Evolutionary conservation across 2,888 invertebrate genomes (phyloP).

Genomic region (Caenorhabditis plicata): DNA sequence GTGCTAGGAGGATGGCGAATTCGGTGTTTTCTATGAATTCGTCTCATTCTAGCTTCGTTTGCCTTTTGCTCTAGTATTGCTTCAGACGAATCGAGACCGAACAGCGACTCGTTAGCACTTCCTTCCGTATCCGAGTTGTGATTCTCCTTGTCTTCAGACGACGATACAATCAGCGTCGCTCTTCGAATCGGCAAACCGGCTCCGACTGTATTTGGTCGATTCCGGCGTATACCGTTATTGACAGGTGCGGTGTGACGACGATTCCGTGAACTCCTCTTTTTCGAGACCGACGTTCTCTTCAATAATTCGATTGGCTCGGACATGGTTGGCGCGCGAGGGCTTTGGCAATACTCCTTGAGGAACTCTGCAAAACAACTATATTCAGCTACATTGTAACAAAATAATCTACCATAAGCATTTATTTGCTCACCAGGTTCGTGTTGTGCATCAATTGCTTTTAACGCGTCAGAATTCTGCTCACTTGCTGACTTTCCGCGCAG

Average conservation of each 20-base stretch:
- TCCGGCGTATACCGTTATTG: slow-evolving; percentile 18
- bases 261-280: slow-evolving; percentile 1
- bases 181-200: slow-evolving; percentile 23
- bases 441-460: too few species aligned
- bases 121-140: too few species aligned
- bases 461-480: slow-evolving; percentile 32
- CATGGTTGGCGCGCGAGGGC: too few species aligned
- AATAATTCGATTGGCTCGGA: slow-evolving; percentile 9
- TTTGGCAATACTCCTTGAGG: too few species aligned
- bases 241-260: slow-evolving; percentile 29
- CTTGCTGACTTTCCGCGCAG: slow-evolving; percentile 19
- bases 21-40: slow-evolving; percentile 7
- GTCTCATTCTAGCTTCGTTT: slow-evolving; percentile 10
- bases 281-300: background rate
- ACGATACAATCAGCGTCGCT: slow-evolving; percentile 1
- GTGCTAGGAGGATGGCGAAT: slow-evolving; percentile 2
- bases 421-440: too few species aligned
- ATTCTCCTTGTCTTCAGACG: slow-evolving; percentile 28
- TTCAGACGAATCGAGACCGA: slow-evolving; percentile 2
- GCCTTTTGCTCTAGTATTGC: slow-evolving; percentile 22
- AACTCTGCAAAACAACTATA: too few species aligned
- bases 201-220: slow-evolving; percentile 38
- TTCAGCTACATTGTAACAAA: too few species aligned
- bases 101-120: too few species aligned
- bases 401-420: too few species aligned